These are phyloP conservation scores for Capromys pilorides DNA, from an alignment of 2,797 vertebrate species.

Conservation along the genomic window DNA sequence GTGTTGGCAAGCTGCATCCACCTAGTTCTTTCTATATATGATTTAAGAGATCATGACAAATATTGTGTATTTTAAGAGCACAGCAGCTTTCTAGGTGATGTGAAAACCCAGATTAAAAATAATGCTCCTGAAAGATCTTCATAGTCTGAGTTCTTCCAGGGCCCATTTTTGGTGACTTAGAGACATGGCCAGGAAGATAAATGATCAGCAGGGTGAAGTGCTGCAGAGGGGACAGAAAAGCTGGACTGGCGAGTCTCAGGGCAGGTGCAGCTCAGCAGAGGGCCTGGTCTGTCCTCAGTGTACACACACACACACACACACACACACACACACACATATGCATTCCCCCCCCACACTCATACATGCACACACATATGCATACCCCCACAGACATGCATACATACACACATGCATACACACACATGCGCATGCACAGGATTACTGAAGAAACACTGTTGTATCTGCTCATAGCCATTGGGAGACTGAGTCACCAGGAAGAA, in stretches of 20 bases:
- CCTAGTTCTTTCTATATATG: neutral
- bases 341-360: too few species aligned
- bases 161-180: neutral
- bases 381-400: too few species aligned
- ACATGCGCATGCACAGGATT: too few species aligned
- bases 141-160: neutral
- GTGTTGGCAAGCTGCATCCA: neutral
- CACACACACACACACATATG: too few species aligned
- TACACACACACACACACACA: too few species aligned
- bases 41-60: neutral
- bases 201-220: neutral
- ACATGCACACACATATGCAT: too few species aligned
- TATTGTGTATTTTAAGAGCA: slow-evolving; percentile 12
- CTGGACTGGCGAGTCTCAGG: neutral
- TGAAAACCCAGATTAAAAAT: slow-evolving; percentile 49
- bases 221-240: neutral
- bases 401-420: too few species aligned
- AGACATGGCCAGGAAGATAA: neutral
- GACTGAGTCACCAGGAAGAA: neutral
- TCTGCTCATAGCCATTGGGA: slow-evolving; percentile 3
- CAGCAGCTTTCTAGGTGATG: neutral
- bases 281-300: neutral
- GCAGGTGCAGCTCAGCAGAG: neutral
- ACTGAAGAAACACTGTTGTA: neutral
- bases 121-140: neutral